phyloP scores from a whole-genome alignment of 2,113 vertebrate genomes.

The Capreolus pygargus region DNA sequence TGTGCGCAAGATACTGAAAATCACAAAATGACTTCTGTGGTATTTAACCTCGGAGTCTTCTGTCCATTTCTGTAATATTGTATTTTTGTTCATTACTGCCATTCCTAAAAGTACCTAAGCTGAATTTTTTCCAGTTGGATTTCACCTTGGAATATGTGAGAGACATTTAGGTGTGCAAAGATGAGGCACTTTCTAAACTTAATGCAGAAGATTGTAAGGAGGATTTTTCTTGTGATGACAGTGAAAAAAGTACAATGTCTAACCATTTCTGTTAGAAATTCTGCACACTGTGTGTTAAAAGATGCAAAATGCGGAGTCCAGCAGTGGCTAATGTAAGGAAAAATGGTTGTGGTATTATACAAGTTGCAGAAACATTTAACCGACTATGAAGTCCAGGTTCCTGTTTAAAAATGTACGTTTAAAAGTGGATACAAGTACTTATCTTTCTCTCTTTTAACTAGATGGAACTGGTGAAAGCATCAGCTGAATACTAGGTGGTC shows the following conservation, averaged over 20 bases:
- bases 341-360: background rate
- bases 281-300: background rate
- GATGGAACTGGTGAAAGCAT: background rate
- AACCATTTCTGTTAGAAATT: background rate
- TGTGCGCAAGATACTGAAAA: background rate
- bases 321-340: background rate
- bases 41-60: background rate
- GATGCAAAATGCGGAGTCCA: background rate
- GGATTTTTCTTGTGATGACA: background rate
- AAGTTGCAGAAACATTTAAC: background rate
- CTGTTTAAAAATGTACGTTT: background rate
- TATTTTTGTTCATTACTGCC: background rate
- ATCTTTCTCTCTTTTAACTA: background rate
- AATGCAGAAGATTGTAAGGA: background rate
- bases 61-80: background rate
- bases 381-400: background rate
- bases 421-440: background rate
- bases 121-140: background rate
- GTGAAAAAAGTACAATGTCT: background rate
- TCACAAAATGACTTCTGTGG: background rate
- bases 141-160: conserved; percentile 15
- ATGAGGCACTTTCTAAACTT: background rate
- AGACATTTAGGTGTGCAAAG: background rate
- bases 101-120: background rate
- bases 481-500: too few relatives aligned